Evolutionary conservation across 2,888 invertebrate species (phyloP).

Genomic region (Sesia apiformis): DNA sequence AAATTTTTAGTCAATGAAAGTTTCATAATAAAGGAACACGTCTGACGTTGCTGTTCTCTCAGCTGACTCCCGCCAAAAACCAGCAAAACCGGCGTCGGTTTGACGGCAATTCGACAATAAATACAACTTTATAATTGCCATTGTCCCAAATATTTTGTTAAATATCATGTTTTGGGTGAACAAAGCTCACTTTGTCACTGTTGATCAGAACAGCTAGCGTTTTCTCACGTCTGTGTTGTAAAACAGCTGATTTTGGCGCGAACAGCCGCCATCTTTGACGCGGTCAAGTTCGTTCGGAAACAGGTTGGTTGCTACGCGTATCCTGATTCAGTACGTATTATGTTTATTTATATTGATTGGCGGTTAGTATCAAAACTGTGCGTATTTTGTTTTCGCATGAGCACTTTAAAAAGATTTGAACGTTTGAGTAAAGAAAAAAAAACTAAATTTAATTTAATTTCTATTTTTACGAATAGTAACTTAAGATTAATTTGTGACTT

Average conservation of each 20-base stretch:
- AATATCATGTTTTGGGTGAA: conserved; percentile 18
- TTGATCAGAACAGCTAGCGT: conserved; percentile 1
- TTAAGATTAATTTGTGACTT: too few relatives aligned
- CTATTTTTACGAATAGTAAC: too few relatives aligned
- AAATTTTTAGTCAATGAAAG: not conserved
- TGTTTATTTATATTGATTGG: too few relatives aligned
- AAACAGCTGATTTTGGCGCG: conserved; percentile 30
- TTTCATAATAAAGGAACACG: conserved; percentile 15
- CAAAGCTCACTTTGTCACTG: conserved; percentile 11
- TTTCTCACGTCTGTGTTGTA: conserved; percentile 18
- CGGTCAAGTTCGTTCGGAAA: conserved; percentile 10
- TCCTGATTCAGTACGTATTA: too few relatives aligned
- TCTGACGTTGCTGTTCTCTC: conserved; percentile 12
- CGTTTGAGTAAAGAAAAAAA: too few relatives aligned
- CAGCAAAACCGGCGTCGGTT: conserved; percentile 5
- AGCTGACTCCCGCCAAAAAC: conserved; percentile 23
- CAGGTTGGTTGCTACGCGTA: conserved; percentile 15
- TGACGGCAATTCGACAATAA: conserved; percentile 9
- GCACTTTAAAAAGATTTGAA: too few relatives aligned
- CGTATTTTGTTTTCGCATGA: too few relatives aligned
- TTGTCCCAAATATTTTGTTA: conserved; percentile 19
- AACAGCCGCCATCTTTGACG: conserved; percentile 14
- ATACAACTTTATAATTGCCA: conserved; percentile 13
- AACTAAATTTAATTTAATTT: too few relatives aligned
- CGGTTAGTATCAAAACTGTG: too few relatives aligned